Evolutionary conservation across 2,113 vertebrate species (phyloP).

Genomic region (Numida meleagris): DNA sequence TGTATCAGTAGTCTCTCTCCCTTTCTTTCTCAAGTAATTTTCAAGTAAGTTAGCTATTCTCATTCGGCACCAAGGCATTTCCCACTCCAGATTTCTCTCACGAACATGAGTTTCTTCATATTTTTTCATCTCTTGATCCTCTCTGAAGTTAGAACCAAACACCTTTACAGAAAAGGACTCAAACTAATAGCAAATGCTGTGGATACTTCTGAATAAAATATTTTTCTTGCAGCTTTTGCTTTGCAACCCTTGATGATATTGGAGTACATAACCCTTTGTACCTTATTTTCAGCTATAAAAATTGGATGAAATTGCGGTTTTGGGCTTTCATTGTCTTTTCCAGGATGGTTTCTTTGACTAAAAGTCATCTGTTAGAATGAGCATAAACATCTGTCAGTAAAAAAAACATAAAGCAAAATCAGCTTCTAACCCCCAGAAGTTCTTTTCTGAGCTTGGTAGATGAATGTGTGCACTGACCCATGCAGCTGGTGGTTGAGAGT

Average conservation of each 20-base stretch:
- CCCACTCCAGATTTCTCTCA: not conserved
- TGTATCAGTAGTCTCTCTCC: accelerated
- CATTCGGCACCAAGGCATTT: not conserved
- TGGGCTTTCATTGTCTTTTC: not conserved
- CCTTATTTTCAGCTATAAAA: not conserved
- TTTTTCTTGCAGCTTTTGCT: not conserved
- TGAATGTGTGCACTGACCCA: not conserved
- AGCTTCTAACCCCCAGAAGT: not conserved
- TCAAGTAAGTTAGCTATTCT: not conserved
- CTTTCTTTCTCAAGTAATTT: not conserved
- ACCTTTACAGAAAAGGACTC: not conserved
- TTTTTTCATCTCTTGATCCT: not conserved
- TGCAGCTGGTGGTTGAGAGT: not conserved
- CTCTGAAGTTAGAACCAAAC: not conserved
- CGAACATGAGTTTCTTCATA: not conserved
- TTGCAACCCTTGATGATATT: not conserved
- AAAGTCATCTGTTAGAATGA: not conserved
- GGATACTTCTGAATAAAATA: not conserved
- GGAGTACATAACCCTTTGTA: not conserved
- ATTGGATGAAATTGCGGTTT: not conserved
- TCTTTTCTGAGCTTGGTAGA: not conserved
- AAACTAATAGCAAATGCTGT: not conserved
- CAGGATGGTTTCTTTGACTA: not conserved
- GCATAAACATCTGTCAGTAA: not conserved
- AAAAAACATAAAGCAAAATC: not conserved